These are phyloP conservation scores for Merops nubicus DNA, from an alignment of 2,113 vertebrate species.

Conservation along the genomic window DNA sequence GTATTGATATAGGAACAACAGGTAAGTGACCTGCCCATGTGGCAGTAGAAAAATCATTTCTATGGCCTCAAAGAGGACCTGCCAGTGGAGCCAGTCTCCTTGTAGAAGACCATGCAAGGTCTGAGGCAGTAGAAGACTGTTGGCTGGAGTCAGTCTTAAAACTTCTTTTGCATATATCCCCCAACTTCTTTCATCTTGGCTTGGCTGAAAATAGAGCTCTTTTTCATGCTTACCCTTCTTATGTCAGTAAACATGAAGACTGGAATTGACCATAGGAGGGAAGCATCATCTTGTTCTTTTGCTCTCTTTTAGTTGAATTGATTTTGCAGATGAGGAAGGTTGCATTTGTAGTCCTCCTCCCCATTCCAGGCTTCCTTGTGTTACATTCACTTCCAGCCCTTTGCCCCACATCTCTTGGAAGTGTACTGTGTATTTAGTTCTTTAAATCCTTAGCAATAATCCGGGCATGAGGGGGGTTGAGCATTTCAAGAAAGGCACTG, in stretches of 20 bases:
- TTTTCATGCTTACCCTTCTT: background rate
- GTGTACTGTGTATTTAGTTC: background rate
- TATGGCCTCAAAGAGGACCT: background rate
- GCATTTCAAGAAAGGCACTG: background rate
- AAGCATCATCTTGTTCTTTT: background rate
- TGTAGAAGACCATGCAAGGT: background rate
- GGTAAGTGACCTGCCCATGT: background rate
- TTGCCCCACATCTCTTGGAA: background rate
- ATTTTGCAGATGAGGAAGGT: slow-evolving; percentile 3
- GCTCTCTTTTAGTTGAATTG: background rate
- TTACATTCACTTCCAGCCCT: background rate
- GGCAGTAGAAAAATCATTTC: background rate
- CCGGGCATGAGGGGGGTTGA: background rate
- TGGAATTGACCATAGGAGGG: background rate
- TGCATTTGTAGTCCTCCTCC: background rate
- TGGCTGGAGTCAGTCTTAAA: background rate
- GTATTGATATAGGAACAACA: background rate
- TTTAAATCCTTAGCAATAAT: background rate
- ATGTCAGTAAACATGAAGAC: background rate
- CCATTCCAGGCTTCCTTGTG: background rate
- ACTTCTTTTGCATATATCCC: background rate
- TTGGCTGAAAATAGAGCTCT: background rate
- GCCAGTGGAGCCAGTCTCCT: background rate
- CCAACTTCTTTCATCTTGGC: background rate
- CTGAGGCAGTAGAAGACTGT: background rate